Conservation (phyloP, 2,888 invertebrate species). For the Erannis defoliaria region DNA sequence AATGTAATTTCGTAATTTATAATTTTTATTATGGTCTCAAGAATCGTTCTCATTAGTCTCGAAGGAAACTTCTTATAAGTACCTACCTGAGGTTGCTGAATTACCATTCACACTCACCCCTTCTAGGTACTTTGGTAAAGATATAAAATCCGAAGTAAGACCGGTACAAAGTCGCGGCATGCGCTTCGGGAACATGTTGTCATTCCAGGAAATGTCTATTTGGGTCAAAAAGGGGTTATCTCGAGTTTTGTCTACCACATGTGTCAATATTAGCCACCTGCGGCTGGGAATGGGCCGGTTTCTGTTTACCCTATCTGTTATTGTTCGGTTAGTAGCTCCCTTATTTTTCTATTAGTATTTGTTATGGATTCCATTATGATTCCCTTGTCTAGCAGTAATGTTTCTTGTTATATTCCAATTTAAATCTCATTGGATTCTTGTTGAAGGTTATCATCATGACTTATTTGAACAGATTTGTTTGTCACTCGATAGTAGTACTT, state of each 20-base stretch:
- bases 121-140: no score
- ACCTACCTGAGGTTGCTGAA: no score
- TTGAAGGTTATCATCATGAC: not conserved
- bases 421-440: not conserved
- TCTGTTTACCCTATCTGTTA: constrained; percentile 43
- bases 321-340: constrained; percentile 42
- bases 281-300: constrained; percentile 21
- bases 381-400: not conserved
- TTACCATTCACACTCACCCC: no score
- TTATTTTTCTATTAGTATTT: constrained; percentile 42
- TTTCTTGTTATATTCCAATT: not conserved
- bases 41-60: no score
- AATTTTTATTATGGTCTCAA: no score
- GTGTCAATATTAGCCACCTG: constrained; percentile 70
- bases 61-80: no score
- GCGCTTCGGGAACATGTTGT: not conserved
- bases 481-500: no score
- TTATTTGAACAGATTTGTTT: no score
- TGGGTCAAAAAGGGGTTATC: constrained; percentile 64
- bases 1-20: no score
- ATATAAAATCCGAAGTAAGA: not conserved
- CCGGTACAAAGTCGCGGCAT: constrained; percentile 1
- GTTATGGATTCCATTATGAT: constrained; percentile 32
- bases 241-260: constrained; percentile 47
- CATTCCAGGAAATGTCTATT: constrained; percentile 50